phyloP scores from a whole-genome alignment of 2,797 vertebrate species.

The Pristis pectinata region DNA sequence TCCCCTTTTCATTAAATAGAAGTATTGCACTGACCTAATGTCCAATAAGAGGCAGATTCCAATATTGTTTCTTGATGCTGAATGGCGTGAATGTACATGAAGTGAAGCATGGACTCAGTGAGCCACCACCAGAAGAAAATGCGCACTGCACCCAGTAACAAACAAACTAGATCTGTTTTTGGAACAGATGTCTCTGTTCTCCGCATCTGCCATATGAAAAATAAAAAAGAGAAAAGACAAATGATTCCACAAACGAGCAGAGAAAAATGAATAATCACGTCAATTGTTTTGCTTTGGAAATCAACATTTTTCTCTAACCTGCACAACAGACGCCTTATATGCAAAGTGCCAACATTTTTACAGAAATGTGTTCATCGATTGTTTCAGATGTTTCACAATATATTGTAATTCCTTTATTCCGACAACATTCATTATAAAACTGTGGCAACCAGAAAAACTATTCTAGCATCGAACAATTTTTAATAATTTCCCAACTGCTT shows the following conservation, averaged over 20 bases:
- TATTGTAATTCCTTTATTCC: neutral
- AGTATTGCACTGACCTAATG: constrained; percentile 72
- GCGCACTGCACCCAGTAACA: constrained; percentile 59
- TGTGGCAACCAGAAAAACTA: neutral
- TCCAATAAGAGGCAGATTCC: constrained; percentile 75
- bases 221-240: constrained; percentile 38
- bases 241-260: neutral
- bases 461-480: neutral
- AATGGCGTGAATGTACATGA: constrained; percentile 88
- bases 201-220: constrained; percentile 63
- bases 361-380: neutral
- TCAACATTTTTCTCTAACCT: too few species aligned
- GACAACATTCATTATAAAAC: constrained; percentile 24
- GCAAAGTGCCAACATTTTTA: neutral
- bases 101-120: constrained; percentile 82
- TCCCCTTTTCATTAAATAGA: neutral
- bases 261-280: neutral
- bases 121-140: constrained; percentile 82
- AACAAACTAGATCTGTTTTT: constrained; percentile 44
- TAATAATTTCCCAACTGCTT: constrained; percentile 6
- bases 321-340: neutral
- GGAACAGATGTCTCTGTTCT: constrained; percentile 52
- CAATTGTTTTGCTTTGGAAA: neutral
- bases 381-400: neutral
- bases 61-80: constrained; percentile 73